A percentile compares a stretch with the other conserved stretches of the same genome.
Evolutionary conservation across 2,888 invertebrate genomes (phyloP).

Genomic region (Mechanitis messenoides): DNA sequence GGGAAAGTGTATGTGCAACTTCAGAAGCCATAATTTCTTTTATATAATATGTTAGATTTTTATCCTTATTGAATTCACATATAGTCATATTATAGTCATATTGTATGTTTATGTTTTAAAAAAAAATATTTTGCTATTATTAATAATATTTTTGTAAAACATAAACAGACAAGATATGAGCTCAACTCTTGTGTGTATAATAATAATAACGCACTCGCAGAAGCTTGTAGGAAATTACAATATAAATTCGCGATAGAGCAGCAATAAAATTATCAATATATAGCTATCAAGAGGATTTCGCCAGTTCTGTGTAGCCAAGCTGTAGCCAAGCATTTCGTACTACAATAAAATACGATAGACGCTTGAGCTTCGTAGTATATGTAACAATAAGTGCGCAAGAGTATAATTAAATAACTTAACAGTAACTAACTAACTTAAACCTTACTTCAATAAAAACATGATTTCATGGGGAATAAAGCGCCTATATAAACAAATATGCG

Average conservation of each 20-base stretch:
- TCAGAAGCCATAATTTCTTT: neutral
- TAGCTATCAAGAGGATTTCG: conserved; percentile 29
- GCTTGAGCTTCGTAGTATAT: conserved; percentile 34
- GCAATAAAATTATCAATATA: conserved; percentile 26
- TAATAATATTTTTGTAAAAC: neutral
- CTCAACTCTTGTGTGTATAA: neutral
- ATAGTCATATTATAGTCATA: too few species aligned
- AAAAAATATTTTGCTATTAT: too few species aligned
- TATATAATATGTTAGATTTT: neutral
- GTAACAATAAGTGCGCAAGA: conserved; percentile 27
- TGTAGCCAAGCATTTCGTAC: conserved; percentile 40
- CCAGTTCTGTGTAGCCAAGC: conserved; percentile 36
- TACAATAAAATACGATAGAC: conserved; percentile 38
- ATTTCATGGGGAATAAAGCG: conserved; percentile 36
- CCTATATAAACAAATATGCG: conserved; percentile 29
- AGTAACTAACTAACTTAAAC: too few species aligned
- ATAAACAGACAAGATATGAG: neutral
- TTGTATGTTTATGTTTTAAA: too few species aligned
- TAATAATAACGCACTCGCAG: conserved; percentile 8
- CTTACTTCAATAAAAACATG: conserved; percentile 36
- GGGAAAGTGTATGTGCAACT: neutral
- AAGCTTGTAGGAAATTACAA: conserved; percentile 16
- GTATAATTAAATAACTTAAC: too few species aligned
- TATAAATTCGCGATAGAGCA: conserved; percentile 21
- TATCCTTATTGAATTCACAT: conserved; percentile 1